phyloP scores from a whole-genome alignment of 2,888 invertebrate genomes.

The Lasioglossum zephyrum region DNA sequence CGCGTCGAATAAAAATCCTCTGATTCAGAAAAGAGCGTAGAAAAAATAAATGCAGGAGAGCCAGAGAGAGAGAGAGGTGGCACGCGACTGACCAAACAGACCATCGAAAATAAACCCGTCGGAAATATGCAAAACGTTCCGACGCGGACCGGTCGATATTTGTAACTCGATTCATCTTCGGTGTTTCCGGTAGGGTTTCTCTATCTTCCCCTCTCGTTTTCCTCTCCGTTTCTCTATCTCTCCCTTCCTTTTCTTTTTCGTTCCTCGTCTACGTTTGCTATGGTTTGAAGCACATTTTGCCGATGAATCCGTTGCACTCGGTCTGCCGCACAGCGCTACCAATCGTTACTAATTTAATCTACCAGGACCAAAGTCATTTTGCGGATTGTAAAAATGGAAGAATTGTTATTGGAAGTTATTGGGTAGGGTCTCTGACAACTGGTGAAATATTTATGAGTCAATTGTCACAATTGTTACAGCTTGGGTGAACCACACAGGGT shows the following conservation, averaged over 20 bases:
- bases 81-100: not conserved
- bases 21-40: not conserved
- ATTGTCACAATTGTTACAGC: no score
- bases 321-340: not conserved
- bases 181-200: not conserved
- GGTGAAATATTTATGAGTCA: not conserved
- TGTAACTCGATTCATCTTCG: constrained; percentile 38
- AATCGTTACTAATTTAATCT: not conserved
- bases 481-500: no score
- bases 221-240: not conserved
- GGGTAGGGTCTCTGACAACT: not conserved
- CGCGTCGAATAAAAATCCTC: constrained; percentile 22
- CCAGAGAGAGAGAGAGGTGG: not conserved
- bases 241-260: not conserved
- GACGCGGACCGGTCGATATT: constrained; percentile 26
- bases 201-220: not conserved
- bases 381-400: not conserved
- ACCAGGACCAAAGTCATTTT: not conserved
- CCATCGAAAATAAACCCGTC: not conserved
- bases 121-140: constrained; percentile 22
- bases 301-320: not conserved
- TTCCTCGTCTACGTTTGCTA: not conserved
- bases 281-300: not conserved
- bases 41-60: not conserved
- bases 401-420: not conserved